Percentiles rank a stretch among this genome's conserved stretches.
Evolutionary conservation across 1,140 invertebrate genomes (phyloP).

Genomic region (Gryon sp.): DNA sequence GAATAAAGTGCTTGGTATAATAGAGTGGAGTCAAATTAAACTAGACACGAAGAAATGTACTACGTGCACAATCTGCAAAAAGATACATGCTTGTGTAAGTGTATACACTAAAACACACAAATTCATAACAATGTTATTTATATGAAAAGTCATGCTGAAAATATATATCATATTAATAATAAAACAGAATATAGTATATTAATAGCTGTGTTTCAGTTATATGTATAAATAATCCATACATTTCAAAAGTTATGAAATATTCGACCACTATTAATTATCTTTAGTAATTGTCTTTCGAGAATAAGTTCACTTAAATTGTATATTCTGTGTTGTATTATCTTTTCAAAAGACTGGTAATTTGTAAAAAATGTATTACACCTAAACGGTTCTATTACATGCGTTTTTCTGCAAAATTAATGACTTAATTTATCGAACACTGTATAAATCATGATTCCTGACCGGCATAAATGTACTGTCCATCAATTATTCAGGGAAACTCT

Average conservation of each 20-base stretch:
- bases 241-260: slow-evolving; percentile 8
- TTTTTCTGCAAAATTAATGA: slow-evolving; percentile 50
- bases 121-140: slow-evolving; percentile 9
- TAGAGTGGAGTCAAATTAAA: slow-evolving; percentile 62
- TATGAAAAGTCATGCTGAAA: slow-evolving; percentile 14
- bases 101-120: slow-evolving; percentile 17
- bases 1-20: slow-evolving; percentile 56
- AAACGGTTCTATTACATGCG: slow-evolving; percentile 10
- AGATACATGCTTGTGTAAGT: slow-evolving; percentile 34
- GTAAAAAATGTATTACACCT: slow-evolving; percentile 4
- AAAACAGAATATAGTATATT: neutral
- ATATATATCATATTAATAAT: slow-evolving; percentile 19
- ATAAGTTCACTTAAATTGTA: too few relatives aligned
- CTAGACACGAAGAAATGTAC: slow-evolving; percentile 60
- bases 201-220: too few relatives aligned
- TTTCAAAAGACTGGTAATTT: neutral
- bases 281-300: too few relatives aligned
- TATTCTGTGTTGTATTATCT: neutral
- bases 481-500: slow-evolving; percentile 57
- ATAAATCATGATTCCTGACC: slow-evolving; percentile 59
- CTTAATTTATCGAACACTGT: slow-evolving; percentile 53
- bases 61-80: slow-evolving; percentile 60
- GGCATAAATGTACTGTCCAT: slow-evolving; percentile 56
- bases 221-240: too few relatives aligned
- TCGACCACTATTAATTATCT: slow-evolving; percentile 7